Evolutionary conservation across 92 coral and sea anemone genomes (phyloP).

Genomic region (Epizoanthus ramosus): DNA sequence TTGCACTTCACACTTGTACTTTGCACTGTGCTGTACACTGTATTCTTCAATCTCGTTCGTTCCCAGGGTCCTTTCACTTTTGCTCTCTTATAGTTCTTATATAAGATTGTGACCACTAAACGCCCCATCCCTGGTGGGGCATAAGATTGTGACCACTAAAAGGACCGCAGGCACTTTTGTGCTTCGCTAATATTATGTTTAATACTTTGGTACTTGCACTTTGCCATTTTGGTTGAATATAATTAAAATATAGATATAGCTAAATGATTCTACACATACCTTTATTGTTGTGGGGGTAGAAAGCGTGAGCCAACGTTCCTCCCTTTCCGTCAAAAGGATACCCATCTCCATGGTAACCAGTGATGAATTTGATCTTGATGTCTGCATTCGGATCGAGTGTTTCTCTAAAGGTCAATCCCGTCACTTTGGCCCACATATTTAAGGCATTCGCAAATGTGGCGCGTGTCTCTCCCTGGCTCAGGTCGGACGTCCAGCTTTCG

Average conservation of each 20-base stretch:
- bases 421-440: slow-evolving; percentile 61
- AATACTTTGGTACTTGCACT: too few species aligned
- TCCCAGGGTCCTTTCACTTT: too few species aligned
- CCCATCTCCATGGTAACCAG: slow-evolving; percentile 51
- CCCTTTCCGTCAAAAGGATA: slow-evolving; percentile 70
- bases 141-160: too few species aligned
- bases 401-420: slow-evolving; percentile 52
- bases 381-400: slow-evolving; percentile 38
- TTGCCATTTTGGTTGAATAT: background rate
- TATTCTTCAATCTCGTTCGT: too few species aligned
- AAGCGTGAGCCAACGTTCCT: slow-evolving; percentile 66
- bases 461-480: slow-evolving; percentile 51
- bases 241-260: background rate
- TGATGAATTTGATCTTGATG: slow-evolving; percentile 46
- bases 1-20: too few species aligned
- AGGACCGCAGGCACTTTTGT: too few species aligned
- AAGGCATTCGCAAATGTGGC: slow-evolving; percentile 55
- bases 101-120: too few species aligned
- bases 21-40: too few species aligned
- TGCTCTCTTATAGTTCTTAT: too few species aligned
- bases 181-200: too few species aligned
- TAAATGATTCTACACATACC: slow-evolving; percentile 54
- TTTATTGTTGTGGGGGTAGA: slow-evolving; percentile 56
- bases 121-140: too few species aligned
- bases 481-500: slow-evolving; percentile 62